These are phyloP conservation scores for Triplophysa yarkandensis DNA, from an alignment of 2,797 vertebrate genomes.

Conservation along the genomic window DNA sequence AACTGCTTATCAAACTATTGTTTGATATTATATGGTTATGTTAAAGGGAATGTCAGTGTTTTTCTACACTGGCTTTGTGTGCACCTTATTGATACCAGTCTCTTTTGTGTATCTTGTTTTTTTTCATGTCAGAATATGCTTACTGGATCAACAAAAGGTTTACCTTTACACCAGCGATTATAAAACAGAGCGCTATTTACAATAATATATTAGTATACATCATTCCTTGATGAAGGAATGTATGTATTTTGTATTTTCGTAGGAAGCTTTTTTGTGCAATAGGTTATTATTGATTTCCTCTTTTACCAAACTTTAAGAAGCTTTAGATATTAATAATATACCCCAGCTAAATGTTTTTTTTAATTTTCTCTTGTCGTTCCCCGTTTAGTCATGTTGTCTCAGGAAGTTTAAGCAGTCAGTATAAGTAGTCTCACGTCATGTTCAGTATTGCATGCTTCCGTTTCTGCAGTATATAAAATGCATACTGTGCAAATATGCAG, in stretches of 20 bases:
- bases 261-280: slow-evolving; percentile 7
- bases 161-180: slow-evolving; percentile 38
- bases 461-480: neutral
- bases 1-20: slow-evolving; percentile 49
- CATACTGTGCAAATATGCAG: neutral
- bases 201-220: neutral
- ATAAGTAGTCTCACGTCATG: neutral
- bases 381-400: neutral
- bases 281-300: neutral
- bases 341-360: neutral
- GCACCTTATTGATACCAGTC: slow-evolving; percentile 36
- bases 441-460: neutral
- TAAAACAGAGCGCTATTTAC: slow-evolving; percentile 3
- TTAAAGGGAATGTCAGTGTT: slow-evolving; percentile 27
- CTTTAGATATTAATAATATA: neutral
- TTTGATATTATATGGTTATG: slow-evolving; percentile 51
- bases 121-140: slow-evolving; percentile 46
- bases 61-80: slow-evolving; percentile 31
- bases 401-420: neutral
- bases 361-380: neutral
- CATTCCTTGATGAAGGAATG: neutral
- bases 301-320: neutral
- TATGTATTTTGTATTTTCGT: neutral
- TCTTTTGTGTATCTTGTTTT: slow-evolving; percentile 25
- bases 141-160: slow-evolving; percentile 59